These are phyloP conservation scores for Parasteatoda tepidariorum DNA, from an alignment of 1,140 invertebrate genomes.

Conservation along the genomic window DNA sequence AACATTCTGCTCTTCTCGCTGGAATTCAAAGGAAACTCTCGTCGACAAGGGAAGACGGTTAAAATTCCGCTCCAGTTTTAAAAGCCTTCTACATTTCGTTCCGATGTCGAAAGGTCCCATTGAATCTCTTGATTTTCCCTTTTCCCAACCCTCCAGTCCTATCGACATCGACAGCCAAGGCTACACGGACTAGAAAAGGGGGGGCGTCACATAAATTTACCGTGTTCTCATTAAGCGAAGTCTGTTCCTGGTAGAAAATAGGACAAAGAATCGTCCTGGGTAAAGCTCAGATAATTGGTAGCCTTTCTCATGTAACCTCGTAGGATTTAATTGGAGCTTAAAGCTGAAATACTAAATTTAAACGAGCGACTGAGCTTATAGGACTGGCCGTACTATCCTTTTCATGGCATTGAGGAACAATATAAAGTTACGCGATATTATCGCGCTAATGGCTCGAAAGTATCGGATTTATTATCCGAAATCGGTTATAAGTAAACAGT, in stretches of 20 bases:
- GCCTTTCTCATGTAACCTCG: background rate
- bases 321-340: constrained; percentile 32
- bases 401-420: background rate
- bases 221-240: constrained; percentile 15
- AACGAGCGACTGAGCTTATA: background rate
- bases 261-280: background rate
- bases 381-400: background rate
- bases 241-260: background rate
- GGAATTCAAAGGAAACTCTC: background rate
- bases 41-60: background rate
- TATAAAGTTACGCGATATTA: background rate
- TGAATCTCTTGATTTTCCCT: background rate
- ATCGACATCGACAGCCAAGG: background rate
- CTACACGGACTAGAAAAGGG: background rate
- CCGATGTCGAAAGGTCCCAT: background rate
- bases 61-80: background rate
- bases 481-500: background rate
- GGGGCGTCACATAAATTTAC: background rate
- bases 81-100: background rate
- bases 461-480: background rate
- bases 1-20: background rate
- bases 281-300: constrained; percentile 5
- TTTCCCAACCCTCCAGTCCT: background rate
- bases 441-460: background rate
- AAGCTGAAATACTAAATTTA: constrained; percentile 5